These are phyloP conservation scores for Danio aesculapii DNA, from an alignment of 2,797 vertebrate genomes.

Conservation along the genomic window DNA sequence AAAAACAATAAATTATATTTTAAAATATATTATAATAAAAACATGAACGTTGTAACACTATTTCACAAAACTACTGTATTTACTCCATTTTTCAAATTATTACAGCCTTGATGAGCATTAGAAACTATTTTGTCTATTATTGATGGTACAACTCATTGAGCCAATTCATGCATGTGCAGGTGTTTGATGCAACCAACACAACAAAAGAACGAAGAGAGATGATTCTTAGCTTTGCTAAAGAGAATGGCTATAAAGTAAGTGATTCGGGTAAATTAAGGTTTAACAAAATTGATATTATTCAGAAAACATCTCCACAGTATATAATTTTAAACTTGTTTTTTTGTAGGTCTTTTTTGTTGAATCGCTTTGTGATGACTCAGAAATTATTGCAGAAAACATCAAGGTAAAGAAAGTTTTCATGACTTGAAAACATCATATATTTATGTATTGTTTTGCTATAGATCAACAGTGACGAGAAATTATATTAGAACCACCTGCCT, in stretches of 20 bases:
- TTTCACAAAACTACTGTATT: too few relatives aligned
- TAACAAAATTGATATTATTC: neutral
- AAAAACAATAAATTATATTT: too few relatives aligned
- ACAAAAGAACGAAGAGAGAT: constrained; percentile 84
- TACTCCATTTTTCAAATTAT: too few relatives aligned
- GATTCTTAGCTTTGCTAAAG: constrained; percentile 86
- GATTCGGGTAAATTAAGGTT: neutral
- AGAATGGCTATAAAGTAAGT: constrained; percentile 90
- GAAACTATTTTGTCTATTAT: neutral
- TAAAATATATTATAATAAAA: too few relatives aligned
- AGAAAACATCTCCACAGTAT: neutral
- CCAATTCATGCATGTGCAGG: constrained; percentile 70
- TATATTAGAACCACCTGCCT: too few relatives aligned
- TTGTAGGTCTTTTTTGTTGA: constrained; percentile 89
- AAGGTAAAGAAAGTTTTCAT: constrained; percentile 75
- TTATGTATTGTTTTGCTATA: neutral
- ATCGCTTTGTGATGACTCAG: constrained; percentile 88
- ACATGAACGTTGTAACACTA: too few relatives aligned
- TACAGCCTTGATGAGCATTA: too few relatives aligned
- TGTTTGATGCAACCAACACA: constrained; percentile 94
- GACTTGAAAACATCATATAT: neutral
- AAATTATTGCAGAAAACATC: constrained; percentile 91
- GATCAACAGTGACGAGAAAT: too few relatives aligned
- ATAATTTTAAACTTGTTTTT: neutral
- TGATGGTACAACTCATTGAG: neutral